A percentile compares a stretch with the other conserved stretches of the same genome.
These are phyloP conservation scores for Pyralis farinalis DNA, from an alignment of 2,888 invertebrate species.

Conservation along the genomic window DNA sequence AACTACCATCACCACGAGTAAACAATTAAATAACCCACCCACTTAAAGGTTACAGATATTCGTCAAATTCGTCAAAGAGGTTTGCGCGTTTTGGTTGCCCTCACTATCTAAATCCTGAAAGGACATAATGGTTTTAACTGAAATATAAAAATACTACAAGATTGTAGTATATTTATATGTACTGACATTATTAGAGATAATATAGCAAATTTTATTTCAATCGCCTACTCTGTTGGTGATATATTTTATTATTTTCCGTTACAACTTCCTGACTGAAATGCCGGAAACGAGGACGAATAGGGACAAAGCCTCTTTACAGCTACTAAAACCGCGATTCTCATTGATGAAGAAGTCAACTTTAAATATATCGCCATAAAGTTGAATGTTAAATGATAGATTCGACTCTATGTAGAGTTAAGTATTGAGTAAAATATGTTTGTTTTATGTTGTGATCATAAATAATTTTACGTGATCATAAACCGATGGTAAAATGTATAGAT, in stretches of 20 bases:
- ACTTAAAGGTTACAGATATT: too few species aligned
- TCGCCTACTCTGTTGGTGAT: constrained; percentile 1
- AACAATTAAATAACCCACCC: too few species aligned
- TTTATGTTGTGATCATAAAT: constrained; percentile 10
- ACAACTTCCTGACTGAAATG: constrained; percentile 4
- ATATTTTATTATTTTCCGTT: constrained; percentile 8
- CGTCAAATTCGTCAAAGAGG: too few species aligned
- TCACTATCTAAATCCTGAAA: too few species aligned
- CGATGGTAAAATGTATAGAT: constrained; percentile 8
- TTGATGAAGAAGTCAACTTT: not conserved
- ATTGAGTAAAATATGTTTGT: constrained; percentile 10
- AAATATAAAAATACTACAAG: too few species aligned
- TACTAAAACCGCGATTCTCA: constrained; percentile 2
- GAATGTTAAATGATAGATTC: not conserved
- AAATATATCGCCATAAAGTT: not conserved
- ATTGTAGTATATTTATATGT: too few species aligned
- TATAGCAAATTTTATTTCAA: constrained; percentile 10
- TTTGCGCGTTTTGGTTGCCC: too few species aligned
- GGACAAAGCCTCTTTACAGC: constrained; percentile 6
- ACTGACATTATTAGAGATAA: not conserved
- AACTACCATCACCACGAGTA: too few species aligned
- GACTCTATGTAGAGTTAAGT: not conserved
- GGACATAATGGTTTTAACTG: too few species aligned
- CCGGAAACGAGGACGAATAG: constrained; percentile 5
- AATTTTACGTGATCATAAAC: constrained; percentile 11